A percentile compares a stretch with the other conserved stretches of the same genome.
Conservation (phyloP, 2,797 vertebrate genomes). For the Gallinago solitaria region DNA sequence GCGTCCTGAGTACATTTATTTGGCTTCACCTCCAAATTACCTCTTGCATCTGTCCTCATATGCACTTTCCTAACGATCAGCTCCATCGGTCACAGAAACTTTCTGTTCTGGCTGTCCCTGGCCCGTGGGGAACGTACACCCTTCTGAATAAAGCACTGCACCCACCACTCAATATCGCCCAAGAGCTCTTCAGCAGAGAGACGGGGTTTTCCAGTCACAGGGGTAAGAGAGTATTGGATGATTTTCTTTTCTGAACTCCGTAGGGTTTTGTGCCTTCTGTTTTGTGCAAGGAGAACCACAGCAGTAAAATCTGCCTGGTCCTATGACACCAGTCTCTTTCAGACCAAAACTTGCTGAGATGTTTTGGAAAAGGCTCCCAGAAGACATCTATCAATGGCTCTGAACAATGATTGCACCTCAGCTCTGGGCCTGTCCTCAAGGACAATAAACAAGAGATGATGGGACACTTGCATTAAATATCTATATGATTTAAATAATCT, state of each 20-base stretch:
- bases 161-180: neutral
- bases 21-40: neutral
- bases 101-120: neutral
- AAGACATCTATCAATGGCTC: neutral
- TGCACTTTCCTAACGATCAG: neutral
- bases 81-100: neutral
- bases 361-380: neutral
- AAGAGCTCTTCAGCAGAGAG: neutral
- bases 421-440: neutral
- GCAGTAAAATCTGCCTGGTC: neutral
- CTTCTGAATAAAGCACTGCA: neutral
- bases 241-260: neutral
- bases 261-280: neutral
- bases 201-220: neutral
- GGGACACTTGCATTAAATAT: neutral
- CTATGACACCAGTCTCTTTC: neutral
- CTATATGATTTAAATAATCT: conserved; percentile 14
- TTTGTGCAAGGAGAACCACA: neutral
- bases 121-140: neutral
- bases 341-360: neutral
- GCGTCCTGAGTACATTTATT: neutral
- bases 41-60: neutral
- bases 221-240: neutral
- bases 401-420: neutral
- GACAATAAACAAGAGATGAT: neutral